These are phyloP conservation scores for Eurystomus gularis DNA, from an alignment of 2,113 vertebrate genomes.

Conservation along the genomic window DNA sequence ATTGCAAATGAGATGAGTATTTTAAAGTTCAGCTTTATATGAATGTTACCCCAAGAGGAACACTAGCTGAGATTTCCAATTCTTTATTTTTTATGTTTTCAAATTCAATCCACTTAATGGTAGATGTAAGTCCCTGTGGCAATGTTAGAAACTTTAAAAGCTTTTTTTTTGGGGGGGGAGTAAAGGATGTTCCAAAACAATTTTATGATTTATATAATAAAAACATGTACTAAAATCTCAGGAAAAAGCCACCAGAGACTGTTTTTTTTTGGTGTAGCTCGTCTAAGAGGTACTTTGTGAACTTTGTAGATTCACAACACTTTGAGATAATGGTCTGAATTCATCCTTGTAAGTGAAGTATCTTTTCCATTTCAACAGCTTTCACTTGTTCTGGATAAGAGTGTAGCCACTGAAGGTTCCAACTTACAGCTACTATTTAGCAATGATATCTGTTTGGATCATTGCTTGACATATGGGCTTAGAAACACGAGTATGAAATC, in stretches of 20 bases:
- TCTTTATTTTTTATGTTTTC: conserved; percentile 5
- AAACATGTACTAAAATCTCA: conserved; percentile 18
- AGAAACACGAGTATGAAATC: neutral
- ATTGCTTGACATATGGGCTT: neutral
- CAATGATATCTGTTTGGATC: neutral
- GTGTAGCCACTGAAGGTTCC: neutral
- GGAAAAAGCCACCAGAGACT: neutral
- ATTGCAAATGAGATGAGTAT: neutral
- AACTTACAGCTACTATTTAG: neutral
- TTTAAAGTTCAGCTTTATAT: conserved; percentile 13
- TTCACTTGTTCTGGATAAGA: neutral
- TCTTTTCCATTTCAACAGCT: neutral
- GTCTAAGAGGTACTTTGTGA: neutral
- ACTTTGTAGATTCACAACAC: neutral
- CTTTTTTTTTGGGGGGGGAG: conserved; percentile 24
- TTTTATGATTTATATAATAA: conserved; percentile 8
- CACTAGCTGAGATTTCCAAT: neutral
- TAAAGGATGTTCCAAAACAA: conserved; percentile 14
- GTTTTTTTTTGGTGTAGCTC: neutral
- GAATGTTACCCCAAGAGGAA: neutral
- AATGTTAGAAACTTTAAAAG: conserved; percentile 38
- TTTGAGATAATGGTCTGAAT: neutral
- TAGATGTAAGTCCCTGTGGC: neutral
- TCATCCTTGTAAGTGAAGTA: neutral
- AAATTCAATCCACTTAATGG: neutral